phyloP scores from a whole-genome alignment of 2,888 invertebrate species.

The Coleophora flavipennella region DNA sequence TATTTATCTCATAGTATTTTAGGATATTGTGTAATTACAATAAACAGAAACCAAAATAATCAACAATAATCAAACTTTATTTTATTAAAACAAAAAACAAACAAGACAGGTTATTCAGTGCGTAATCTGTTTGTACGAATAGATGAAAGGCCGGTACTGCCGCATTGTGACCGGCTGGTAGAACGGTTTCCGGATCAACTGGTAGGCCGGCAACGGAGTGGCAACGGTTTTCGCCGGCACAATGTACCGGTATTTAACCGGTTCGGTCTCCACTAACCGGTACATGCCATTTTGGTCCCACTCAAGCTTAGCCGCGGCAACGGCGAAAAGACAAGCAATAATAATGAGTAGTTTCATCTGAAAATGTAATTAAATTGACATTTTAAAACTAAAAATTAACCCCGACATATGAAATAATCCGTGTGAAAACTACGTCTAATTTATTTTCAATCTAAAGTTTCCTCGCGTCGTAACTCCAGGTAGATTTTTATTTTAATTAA shows the following conservation, averaged over 20 bases:
- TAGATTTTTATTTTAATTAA: no score
- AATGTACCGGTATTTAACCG: constrained; percentile 1
- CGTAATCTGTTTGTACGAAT: constrained; percentile 7
- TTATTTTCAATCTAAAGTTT: no score
- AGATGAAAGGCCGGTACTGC: constrained; percentile 5
- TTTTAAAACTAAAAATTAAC: no score
- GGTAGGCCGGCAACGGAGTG: neutral
- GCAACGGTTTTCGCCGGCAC: neutral
- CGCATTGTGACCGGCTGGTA: neutral
- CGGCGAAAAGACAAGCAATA: constrained; percentile 10
- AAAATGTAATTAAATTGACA: constrained; percentile 1
- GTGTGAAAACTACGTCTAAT: no score
- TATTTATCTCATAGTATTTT: no score
- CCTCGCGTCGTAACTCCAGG: no score
- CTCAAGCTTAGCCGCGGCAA: constrained; percentile 11
- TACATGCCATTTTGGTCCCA: constrained; percentile 18
- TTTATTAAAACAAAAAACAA: no score
- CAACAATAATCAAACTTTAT: neutral
- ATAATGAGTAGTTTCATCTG: constrained; percentile 18
- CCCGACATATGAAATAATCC: no score
- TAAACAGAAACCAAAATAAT: neutral
- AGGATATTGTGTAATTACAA: no score
- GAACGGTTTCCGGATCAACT: neutral
- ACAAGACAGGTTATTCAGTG: neutral
- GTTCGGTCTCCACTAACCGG: constrained; percentile 13